Base-by-base conservation (phyloP, 2,888 invertebrate species). In the Melieria omissa region DNA sequence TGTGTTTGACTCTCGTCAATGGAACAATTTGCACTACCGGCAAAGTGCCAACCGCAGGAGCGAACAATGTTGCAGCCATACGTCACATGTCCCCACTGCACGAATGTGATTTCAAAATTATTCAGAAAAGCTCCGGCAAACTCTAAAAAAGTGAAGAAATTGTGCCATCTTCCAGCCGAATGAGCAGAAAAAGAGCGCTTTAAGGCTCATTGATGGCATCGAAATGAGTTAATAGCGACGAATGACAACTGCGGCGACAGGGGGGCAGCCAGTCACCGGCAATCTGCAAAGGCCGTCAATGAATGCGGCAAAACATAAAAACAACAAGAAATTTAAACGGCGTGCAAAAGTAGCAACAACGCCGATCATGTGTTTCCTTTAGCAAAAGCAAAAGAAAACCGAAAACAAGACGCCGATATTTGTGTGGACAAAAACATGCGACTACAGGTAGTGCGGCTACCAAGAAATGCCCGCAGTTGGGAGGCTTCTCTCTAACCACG, bases 141-240 rank as follows among this genome's bases (percentile, higher is more conserved):
- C 14, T 29, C 29, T 0, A 14, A 55, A 55, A 14, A 55, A 55
- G 55, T 9, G 14, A 5, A 3, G 14, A 14, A 55, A 55, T 29
- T 9, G 10, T 54, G 54, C 7, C 9, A 0, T 8, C 41, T 52
- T 42, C 7, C 42, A 8, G 41, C 58, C 58, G n/a, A 10, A 9
- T 58, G 9, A 0, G 41, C 16, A 16, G 8, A 16, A 14, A 52
- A 67, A 47, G 60, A 60, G 67, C 16, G 52, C 58, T 67, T 67
- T 67, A 67, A 44, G 41, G 60, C 45, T 61, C 67, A 67, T 67
- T 67, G 67, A 67, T 67, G 60, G 67, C 52, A 7, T 16, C 44
- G 67, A 60, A 60, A 49, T 52, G 60, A 60, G 44, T 29, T 67
- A 49, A 67, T n/a, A 54, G 16, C 16, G 54, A 12, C 5, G 45